phyloP scores from a whole-genome alignment of 2,888 invertebrate genomes.

The Caenorhabditis virilis region DNA sequence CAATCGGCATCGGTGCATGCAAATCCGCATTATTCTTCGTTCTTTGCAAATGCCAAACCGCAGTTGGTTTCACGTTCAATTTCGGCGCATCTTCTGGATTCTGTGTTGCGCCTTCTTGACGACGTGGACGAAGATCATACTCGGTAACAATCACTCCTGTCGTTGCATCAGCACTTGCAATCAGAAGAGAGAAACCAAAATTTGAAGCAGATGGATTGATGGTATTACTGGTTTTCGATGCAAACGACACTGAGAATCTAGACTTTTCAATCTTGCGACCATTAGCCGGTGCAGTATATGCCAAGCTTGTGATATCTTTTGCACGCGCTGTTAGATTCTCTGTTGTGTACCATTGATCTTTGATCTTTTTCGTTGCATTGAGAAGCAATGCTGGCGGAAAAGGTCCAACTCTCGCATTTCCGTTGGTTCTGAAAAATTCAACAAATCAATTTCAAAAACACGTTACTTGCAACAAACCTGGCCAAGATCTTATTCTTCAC shows the following conservation, averaged over 20 bases:
- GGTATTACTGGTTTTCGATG: slow-evolving; percentile 23
- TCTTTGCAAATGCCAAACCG: slow-evolving; percentile 28
- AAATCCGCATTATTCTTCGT: slow-evolving; percentile 54
- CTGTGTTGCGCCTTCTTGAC: not conserved
- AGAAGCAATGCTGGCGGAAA: slow-evolving; percentile 84
- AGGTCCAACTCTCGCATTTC: slow-evolving; percentile 87
- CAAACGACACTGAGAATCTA: slow-evolving; percentile 45
- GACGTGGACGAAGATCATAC: slow-evolving; percentile 25
- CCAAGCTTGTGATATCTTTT: slow-evolving; percentile 49
- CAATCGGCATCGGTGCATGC: slow-evolving; percentile 43
- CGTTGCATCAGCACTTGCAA: slow-evolving; percentile 39
- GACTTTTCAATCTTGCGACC: slow-evolving; percentile 31
- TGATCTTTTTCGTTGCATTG: slow-evolving; percentile 83
- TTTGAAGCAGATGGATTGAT: slow-evolving; percentile 7
- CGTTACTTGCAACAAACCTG: too few relatives aligned
- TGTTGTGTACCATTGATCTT: slow-evolving; percentile 69
- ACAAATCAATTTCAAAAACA: not conserved
- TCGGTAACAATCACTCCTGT: slow-evolving; percentile 33
- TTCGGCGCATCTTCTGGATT: slow-evolving; percentile 29
- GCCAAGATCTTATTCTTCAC: slow-evolving; percentile 10
- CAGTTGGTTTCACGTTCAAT: slow-evolving; percentile 21
- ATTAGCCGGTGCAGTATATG: slow-evolving; percentile 9
- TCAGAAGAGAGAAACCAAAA: slow-evolving; percentile 9
- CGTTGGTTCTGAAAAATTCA: slow-evolving; percentile 37
- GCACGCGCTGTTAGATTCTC: slow-evolving; percentile 65